Conservation (phyloP, 2,113 vertebrate species). For the Misgurnus mizolepis region DNA sequence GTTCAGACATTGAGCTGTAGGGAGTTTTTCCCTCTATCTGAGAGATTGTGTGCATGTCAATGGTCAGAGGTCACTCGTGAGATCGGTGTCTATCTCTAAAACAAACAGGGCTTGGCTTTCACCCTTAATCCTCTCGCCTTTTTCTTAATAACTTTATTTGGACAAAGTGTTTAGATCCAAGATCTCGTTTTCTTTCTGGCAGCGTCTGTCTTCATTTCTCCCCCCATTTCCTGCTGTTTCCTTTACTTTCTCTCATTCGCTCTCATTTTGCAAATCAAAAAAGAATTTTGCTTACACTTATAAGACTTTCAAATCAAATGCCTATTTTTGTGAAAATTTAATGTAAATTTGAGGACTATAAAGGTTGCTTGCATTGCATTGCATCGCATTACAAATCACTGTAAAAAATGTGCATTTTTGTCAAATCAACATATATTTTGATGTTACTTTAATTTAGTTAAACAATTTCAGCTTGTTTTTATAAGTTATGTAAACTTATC, state of each 20-base stretch:
- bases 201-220: not conserved
- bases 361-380: too few relatives aligned
- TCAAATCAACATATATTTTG: too few relatives aligned
- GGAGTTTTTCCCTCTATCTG: not conserved
- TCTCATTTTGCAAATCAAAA: not conserved
- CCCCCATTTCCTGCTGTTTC: not conserved
- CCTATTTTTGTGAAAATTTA: too few relatives aligned
- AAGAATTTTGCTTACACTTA: not conserved
- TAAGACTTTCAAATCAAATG: too few relatives aligned
- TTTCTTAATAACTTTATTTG: slow-evolving; percentile 52
- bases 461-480: too few relatives aligned
- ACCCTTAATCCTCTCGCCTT: slow-evolving; percentile 50
- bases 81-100: slow-evolving; percentile 64
- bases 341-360: too few relatives aligned
- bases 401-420: too few relatives aligned
- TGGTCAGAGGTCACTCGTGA: slow-evolving; percentile 63
- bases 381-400: too few relatives aligned
- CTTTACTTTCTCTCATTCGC: not conserved
- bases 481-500: too few relatives aligned
- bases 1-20: not conserved
- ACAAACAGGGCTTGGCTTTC: slow-evolving; percentile 57
- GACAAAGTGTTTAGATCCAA: not conserved
- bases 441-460: too few relatives aligned
- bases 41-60: slow-evolving; percentile 29
- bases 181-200: not conserved